phyloP scores from a whole-genome alignment of 2,888 invertebrate species.

The Ernsta delagoae region DNA sequence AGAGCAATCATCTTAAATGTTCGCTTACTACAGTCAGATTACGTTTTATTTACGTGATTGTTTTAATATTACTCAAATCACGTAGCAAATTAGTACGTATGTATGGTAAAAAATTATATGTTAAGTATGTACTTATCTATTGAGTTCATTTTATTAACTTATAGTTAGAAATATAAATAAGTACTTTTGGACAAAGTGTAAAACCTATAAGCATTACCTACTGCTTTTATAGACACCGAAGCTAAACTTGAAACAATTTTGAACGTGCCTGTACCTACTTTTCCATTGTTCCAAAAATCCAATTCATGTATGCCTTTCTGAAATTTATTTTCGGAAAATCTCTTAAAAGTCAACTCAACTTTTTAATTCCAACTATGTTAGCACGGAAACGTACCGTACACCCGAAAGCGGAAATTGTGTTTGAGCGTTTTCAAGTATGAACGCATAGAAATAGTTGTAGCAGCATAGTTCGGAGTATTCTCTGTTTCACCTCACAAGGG shows the following conservation, averaged over 20 bases:
- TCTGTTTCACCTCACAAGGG: slow-evolving; percentile 6
- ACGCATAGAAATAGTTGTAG: slow-evolving; percentile 27
- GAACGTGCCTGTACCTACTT: not conserved
- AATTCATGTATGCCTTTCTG: not conserved
- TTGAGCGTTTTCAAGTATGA: slow-evolving; percentile 29
- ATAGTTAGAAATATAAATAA: too few species aligned
- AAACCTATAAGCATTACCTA: too few species aligned
- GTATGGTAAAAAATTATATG: too few species aligned
- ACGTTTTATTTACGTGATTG: not conserved
- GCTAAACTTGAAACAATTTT: too few species aligned
- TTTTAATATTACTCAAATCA: too few species aligned
- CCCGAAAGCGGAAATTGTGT: slow-evolving; percentile 29
- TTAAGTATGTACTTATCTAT: too few species aligned
- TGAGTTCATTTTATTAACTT: too few species aligned
- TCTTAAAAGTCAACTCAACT: slow-evolving; percentile 15
- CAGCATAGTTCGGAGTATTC: slow-evolving; percentile 20
- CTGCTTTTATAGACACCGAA: too few species aligned
- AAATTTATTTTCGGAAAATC: not conserved
- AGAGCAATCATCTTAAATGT: not conserved
- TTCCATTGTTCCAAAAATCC: slow-evolving; percentile 10
- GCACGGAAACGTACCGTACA: slow-evolving; percentile 22
- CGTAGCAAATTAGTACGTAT: too few species aligned
- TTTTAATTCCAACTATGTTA: slow-evolving; percentile 20
- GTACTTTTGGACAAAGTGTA: too few species aligned
- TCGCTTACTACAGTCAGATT: not conserved